Evolutionary conservation across 1,140 invertebrate species (phyloP).

Genomic region (Philotrypesis tridentata): DNA sequence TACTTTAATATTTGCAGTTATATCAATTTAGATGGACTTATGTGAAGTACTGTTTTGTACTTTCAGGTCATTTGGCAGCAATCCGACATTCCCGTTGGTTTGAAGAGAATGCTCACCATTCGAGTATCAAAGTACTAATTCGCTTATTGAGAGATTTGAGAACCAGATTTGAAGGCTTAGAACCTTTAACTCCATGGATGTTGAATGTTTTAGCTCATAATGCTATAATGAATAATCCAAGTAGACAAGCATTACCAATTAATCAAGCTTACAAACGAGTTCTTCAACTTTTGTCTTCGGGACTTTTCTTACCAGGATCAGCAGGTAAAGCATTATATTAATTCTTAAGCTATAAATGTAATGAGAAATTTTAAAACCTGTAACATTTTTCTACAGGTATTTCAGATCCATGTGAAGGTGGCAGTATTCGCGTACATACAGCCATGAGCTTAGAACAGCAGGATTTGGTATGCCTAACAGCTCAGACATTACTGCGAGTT

Average conservation of each 20-base stretch:
- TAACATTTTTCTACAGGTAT: constrained; percentile 75
- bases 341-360: not conserved
- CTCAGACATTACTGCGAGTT: constrained; percentile 89
- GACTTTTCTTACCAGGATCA: constrained; percentile 95
- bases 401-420: constrained; percentile 94
- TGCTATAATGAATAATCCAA: constrained; percentile 97
- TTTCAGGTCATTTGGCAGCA: constrained; percentile 90
- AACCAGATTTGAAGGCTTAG: constrained; percentile 90
- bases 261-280: constrained; percentile 88
- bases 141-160: constrained; percentile 92
- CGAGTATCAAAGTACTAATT: constrained; percentile 96
- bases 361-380: not conserved
- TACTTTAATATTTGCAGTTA: not conserved
- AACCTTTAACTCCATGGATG: constrained; percentile 96
- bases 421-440: constrained; percentile 91
- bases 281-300: constrained; percentile 93
- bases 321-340: constrained; percentile 77
- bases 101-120: constrained; percentile 98
- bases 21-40: not conserved
- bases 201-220: constrained; percentile 96
- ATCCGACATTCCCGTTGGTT: constrained; percentile 98
- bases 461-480: constrained; percentile 93
- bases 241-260: constrained; percentile 92
- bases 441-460: constrained; percentile 95
- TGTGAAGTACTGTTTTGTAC: not conserved